Evolutionary conservation across 1,140 invertebrate species (phyloP).

Genomic region (Megalonaias nervosa): DNA sequence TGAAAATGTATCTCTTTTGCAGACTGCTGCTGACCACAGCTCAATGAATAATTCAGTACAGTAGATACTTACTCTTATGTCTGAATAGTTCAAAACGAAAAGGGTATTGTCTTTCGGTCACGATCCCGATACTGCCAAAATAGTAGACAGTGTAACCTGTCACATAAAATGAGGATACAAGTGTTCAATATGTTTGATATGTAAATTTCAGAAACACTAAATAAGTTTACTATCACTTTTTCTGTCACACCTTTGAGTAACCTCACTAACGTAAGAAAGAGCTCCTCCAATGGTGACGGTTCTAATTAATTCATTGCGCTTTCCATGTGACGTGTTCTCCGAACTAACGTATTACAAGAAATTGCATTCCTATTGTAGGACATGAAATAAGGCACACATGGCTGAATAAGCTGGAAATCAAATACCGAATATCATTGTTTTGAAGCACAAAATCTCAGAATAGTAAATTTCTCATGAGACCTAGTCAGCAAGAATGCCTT

Average conservation of each 20-base stretch:
- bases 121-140: neutral
- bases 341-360: conserved; percentile 15
- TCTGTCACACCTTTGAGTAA: too few species aligned
- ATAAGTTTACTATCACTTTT: too few species aligned
- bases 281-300: too few species aligned
- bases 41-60: conserved; percentile 28
- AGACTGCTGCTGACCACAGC: conserved; percentile 7
- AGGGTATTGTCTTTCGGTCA: neutral
- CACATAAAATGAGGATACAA: too few species aligned
- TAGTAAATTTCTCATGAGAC: neutral
- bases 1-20: conserved; percentile 18
- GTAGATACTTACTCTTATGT: conserved; percentile 10
- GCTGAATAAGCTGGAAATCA: conserved; percentile 5
- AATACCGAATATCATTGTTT: neutral
- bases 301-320: conserved; percentile 1
- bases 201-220: too few species aligned
- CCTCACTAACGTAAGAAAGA: too few species aligned
- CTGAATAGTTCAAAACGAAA: neutral
- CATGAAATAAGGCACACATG: conserved; percentile 11
- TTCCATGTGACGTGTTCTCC: conserved; percentile 9
- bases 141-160: too few species aligned
- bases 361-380: conserved; percentile 12
- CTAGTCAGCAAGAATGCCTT: neutral
- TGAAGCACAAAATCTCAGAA: too few species aligned
- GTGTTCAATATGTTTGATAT: too few species aligned